Conservation (phyloP, 2,888 invertebrate genomes). For the Hylaea fasciaria region DNA sequence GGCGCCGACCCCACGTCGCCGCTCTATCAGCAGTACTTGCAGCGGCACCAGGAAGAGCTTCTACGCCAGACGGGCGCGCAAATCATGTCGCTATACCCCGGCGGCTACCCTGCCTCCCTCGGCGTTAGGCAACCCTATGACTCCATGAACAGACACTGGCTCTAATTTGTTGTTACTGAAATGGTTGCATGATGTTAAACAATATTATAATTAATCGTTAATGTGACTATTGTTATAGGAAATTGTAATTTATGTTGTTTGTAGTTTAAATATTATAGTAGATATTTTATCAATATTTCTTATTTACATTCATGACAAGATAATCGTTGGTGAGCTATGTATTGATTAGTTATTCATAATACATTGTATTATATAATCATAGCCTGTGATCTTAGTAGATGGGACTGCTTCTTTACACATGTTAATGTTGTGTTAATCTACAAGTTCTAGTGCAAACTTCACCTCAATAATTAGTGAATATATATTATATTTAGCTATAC, state of each 20-base stretch:
- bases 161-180: constrained; percentile 64
- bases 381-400: constrained; percentile 52
- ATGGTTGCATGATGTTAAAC: constrained; percentile 42
- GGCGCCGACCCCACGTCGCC: constrained; percentile 86
- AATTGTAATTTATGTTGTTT: constrained; percentile 75
- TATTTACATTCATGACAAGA: constrained; percentile 65
- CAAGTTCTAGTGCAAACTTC: constrained; percentile 20
- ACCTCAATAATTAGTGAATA: constrained; percentile 12
- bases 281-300: constrained; percentile 57
- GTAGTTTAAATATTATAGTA: constrained; percentile 62
- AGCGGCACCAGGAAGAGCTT: constrained; percentile 86
- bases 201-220: constrained; percentile 49
- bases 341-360: constrained; percentile 43
- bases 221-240: constrained; percentile 70
- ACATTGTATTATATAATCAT: constrained; percentile 43
- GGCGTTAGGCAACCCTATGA: constrained; percentile 90
- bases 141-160: constrained; percentile 88
- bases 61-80: constrained; percentile 85
- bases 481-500: constrained; percentile 19
- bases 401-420: constrained; percentile 55
- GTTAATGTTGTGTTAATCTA: constrained; percentile 40
- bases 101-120: constrained; percentile 86
- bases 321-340: constrained; percentile 47
- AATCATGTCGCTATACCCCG: constrained; percentile 87
- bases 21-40: constrained; percentile 90